phyloP scores from a whole-genome alignment of 2,113 vertebrate species.

The Microcebus tavaratra region DNA sequence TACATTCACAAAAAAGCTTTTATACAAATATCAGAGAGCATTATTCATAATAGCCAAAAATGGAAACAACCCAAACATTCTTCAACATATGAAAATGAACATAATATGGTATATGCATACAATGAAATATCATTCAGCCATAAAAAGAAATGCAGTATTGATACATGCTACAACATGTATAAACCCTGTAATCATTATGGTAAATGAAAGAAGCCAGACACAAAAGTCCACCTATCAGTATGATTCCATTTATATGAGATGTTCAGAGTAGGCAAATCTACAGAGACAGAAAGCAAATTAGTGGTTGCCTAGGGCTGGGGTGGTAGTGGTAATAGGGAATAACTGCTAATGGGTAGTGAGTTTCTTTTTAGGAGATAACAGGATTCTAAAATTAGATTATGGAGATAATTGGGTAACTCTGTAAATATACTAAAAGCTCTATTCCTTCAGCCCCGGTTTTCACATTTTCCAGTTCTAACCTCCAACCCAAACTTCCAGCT shows the following conservation, averaged over 20 bases:
- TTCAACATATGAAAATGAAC: background rate
- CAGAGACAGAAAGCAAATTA: slow-evolving; percentile 7
- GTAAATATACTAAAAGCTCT: background rate
- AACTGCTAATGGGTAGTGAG: background rate
- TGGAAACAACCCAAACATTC: background rate
- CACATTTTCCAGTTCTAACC: background rate
- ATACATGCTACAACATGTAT: background rate
- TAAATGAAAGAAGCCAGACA: background rate
- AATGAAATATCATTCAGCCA: background rate
- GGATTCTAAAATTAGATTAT: background rate
- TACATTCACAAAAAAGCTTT: background rate
- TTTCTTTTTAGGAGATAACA: background rate
- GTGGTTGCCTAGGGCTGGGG: background rate
- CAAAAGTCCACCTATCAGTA: background rate
- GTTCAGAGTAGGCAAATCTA: background rate
- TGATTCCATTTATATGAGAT: background rate
- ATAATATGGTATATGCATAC: background rate
- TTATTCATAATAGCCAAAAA: background rate
- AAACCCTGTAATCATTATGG: background rate
- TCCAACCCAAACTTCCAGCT: background rate
- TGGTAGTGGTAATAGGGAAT: background rate
- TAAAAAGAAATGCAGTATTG: background rate
- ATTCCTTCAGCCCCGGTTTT: background rate
- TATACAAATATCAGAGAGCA: background rate
- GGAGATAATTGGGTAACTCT: background rate